Base-by-base conservation (phyloP, 2,113 vertebrate species). In the Cheilinus undulatus region DNA sequence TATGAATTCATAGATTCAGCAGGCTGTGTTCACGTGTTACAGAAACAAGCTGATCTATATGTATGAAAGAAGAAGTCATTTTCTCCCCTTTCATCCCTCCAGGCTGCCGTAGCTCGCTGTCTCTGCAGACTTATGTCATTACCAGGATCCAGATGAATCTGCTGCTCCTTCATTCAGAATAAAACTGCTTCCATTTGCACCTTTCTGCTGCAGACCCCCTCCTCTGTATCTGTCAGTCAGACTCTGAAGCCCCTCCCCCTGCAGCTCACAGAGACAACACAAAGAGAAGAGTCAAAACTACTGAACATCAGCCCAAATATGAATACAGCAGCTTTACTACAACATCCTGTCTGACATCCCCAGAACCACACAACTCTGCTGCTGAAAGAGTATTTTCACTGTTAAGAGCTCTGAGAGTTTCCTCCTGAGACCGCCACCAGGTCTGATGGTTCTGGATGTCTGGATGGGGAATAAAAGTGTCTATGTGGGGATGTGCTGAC, bases 171-270 rank as follows among this genome's bases (percentile, higher is more conserved):
- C 78, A 64, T 40, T 56, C 75, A 61, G 23, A 64, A 12, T 4
- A 50, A 76, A 76, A 72, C 62, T 10, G 56, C 72, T 76, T 72
- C 45, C 66, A 45, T 79, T 70, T 86, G 46, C 76, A 82, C 71
- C 67, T 72, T 59, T 65, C 61, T 74, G 65, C 50, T 50, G 23
- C 26, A 49, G 32, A 22, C 15, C 53, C 50, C 71, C 26, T 19
- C 32, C 3, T 2, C 40, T 7, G 1, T 5, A 22, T 14, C 60
- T 49, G 34, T 60, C 53, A n/a, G 1, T 36, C 50, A 45, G 52
- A 3, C 20, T 17, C 26, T n/a, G 34, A 24, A 9, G 38, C 17
- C 48, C 30, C 30, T 11, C 54, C 66, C 36, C 36, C 36, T 14
- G 32, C 1, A 19, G 26, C 51, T 12, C 14, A 58, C 59, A 51